Conservation (phyloP, 2,888 invertebrate species). For the Sycophila texana region DNA sequence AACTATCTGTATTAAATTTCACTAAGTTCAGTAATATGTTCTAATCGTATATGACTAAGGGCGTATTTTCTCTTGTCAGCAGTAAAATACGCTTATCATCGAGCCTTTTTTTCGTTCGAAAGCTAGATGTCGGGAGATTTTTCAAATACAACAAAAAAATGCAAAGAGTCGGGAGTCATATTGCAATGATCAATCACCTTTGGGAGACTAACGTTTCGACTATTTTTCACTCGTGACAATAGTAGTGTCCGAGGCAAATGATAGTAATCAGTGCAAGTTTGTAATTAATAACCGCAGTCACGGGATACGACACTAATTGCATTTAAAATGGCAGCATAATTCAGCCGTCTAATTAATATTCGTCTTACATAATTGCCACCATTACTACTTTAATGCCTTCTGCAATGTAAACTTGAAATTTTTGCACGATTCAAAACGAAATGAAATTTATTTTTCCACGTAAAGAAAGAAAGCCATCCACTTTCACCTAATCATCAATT, state of each 20-base stretch:
- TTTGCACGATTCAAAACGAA: background rate
- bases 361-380: slow-evolving; percentile 14
- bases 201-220: too few relatives aligned
- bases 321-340: slow-evolving; percentile 17
- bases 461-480: too few relatives aligned
- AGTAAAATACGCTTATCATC: background rate
- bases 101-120: background rate
- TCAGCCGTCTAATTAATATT: background rate
- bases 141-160: too few relatives aligned
- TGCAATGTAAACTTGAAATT: background rate
- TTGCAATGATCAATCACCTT: too few relatives aligned
- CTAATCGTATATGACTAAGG: slow-evolving; percentile 7
- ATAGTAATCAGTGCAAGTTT: too few relatives aligned
- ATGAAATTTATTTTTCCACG: background rate
- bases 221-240: too few relatives aligned
- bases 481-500: too few relatives aligned
- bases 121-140: too few relatives aligned
- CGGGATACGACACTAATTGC: slow-evolving; percentile 19
- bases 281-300: too few relatives aligned
- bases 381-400: background rate
- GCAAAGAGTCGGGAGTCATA: too few relatives aligned
- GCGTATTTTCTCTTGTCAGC: slow-evolving; percentile 12
- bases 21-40: background rate
- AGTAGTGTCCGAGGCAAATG: too few relatives aligned
- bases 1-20: slow-evolving; percentile 16